Conservation (phyloP, 2,797 vertebrate species). For the Tauraco hartlaubi region DNA sequence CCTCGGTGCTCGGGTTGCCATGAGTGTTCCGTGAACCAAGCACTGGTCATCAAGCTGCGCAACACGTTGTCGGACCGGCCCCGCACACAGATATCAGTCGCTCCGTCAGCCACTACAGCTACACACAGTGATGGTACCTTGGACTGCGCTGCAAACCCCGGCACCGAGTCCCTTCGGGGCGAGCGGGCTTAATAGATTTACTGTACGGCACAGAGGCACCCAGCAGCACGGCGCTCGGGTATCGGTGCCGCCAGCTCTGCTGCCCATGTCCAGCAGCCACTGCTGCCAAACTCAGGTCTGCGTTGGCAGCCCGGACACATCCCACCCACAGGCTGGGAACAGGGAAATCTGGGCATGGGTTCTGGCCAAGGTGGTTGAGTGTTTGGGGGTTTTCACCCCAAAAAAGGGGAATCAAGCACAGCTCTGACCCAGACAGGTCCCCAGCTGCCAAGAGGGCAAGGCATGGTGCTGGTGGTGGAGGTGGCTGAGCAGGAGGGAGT, state of each 20-base stretch:
- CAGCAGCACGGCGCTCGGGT: accelerated
- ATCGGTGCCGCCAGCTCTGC: accelerated
- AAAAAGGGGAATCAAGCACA: background rate
- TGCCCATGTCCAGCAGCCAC: background rate
- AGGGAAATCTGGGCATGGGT: accelerated
- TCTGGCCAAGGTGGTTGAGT: background rate
- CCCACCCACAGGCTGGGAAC: accelerated
- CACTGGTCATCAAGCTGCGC: accelerated
- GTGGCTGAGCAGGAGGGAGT: background rate
- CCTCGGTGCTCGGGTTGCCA: background rate
- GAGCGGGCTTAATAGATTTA: accelerated
- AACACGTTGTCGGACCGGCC: accelerated
- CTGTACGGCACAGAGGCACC: accelerated
- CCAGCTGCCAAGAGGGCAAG: background rate
- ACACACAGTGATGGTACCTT: accelerated
- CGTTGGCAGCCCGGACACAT: accelerated
- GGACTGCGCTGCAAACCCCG: accelerated
- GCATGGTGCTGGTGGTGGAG: accelerated
- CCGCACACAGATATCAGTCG: accelerated
- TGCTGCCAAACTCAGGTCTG: background rate
- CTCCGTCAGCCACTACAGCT: too few species aligned
- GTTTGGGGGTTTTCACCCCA: background rate
- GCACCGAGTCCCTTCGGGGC: accelerated
- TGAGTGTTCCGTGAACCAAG: accelerated
- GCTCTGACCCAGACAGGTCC: background rate